Conservation (phyloP, 2,888 invertebrate species). For the Copidosoma aretas region DNA sequence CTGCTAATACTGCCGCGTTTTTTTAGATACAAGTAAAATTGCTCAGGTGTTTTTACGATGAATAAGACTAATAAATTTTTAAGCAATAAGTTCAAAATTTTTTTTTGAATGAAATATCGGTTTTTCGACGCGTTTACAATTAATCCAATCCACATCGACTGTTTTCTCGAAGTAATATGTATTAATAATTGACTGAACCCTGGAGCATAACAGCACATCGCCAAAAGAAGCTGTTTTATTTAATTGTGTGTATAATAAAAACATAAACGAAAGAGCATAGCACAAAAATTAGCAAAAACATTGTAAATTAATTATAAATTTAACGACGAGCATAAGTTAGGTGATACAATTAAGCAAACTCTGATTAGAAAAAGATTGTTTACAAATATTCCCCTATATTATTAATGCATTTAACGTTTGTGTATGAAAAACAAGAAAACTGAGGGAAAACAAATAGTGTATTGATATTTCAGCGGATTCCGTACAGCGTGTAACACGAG, state of each 20-base stretch:
- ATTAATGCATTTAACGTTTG: constrained; percentile 39
- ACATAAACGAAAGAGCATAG: constrained; percentile 4
- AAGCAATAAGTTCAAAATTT: constrained; percentile 2
- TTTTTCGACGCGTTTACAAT: background rate
- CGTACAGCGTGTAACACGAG: constrained; percentile 16
- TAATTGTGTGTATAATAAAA: constrained; percentile 16
- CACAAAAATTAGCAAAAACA: constrained; percentile 24
- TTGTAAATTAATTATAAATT: background rate
- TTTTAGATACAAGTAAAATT: no score
- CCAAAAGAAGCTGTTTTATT: constrained; percentile 14
- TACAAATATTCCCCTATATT: constrained; percentile 36
- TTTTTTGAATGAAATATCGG: constrained; percentile 7
- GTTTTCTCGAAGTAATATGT: background rate
- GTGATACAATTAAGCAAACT: constrained; percentile 21
- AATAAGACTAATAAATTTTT: background rate
- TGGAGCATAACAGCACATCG: constrained; percentile 12
- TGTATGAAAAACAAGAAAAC: constrained; percentile 23
- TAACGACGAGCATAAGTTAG: constrained; percentile 11
- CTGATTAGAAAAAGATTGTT: no score
- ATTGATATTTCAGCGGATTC: constrained; percentile 28
- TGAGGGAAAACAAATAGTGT: constrained; percentile 27
- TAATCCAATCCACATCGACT: background rate
- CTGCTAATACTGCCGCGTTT: no score
- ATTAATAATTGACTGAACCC: constrained; percentile 2
- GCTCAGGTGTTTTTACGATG: no score